Evolutionary conservation across 1,140 invertebrate species (phyloP).

Genomic region (Macrobrachium rosenbergii): DNA sequence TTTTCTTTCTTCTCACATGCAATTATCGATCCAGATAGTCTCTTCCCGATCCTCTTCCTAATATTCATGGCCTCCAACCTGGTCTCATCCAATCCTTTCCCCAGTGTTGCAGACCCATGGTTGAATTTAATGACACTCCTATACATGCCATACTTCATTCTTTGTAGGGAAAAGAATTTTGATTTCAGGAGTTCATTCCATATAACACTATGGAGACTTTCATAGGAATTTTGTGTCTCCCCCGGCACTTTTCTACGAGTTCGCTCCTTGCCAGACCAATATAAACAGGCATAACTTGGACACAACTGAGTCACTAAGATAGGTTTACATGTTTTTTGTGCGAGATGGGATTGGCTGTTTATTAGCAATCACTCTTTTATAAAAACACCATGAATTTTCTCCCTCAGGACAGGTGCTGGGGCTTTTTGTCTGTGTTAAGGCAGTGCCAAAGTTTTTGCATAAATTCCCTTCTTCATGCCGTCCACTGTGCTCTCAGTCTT

Average conservation of each 20-base stretch:
- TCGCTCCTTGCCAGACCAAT: neutral
- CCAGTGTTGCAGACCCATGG: neutral
- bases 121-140: neutral
- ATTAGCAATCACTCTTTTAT: constrained; percentile 20
- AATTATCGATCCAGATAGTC: neutral
- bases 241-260: neutral
- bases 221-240: constrained; percentile 21
- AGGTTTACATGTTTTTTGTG: neutral
- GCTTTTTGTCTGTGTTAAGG: neutral
- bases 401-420: constrained; percentile 5
- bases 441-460: neutral
- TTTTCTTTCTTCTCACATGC: neutral
- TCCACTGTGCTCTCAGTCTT: neutral
- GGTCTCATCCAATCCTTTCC: neutral
- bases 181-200: neutral
- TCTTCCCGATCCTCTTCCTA: neutral
- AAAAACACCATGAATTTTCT: constrained; percentile 25
- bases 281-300: neutral
- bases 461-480: neutral
- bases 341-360: constrained; percentile 1
- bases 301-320: neutral
- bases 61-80: neutral
- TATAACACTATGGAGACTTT: constrained; percentile 2
- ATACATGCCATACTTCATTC: constrained; percentile 9
- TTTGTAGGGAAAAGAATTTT: neutral